Base-by-base conservation (phyloP, 2,113 vertebrate genomes). In the Bambusicola thoracicus region DNA sequence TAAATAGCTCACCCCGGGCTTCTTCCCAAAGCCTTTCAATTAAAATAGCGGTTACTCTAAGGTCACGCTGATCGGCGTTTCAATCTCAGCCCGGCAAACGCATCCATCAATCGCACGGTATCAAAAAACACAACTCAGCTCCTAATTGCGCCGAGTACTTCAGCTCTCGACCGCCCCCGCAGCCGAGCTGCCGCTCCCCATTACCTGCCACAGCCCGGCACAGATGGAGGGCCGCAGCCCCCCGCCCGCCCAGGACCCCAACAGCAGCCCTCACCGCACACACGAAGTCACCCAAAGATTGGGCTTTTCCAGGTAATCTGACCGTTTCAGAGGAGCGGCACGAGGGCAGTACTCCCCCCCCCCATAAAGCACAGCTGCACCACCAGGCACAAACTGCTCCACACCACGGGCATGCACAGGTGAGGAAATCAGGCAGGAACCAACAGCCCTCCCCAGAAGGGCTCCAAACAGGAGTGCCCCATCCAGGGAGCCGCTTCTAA, bases 1-100 rank as follows among this genome's bases (percentile, higher is more conserved):
- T 95, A 96, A 94, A 96, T 83, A 24, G 69, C 67, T 94, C 95
- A 84, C 92, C 89, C 56, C 68, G 55, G 75, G 87, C 66, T 81
- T 65, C 16, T 27, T 68, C 95, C 93, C 77, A 32, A 89, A 87
- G 34, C 81, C 70, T 73, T 87, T 81, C 66, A 77, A 92, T 94
- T 96, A 81, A 94, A 96, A 94, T 13, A 53, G 59, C 13, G 69
- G 67, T 58, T 29, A 48, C 21, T n/a, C 67, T 34, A 58, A 67
- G 90, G 77, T 92, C 87, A 41, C 18, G 2, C 27, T 14, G 77
- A 53, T 13, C 75, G 79, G 69, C 70, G 48, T 53, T 89, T 88
- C 85, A 68, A 51, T n/a, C 89, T 20, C 32, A 30, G 89, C 73
- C 43, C 40, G 10, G 63, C 75, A 36, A 44, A 90, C 2, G 56